These are phyloP conservation scores for Platynereis dumerilii DNA, from an alignment of 2,888 invertebrate genomes.

Conservation along the genomic window DNA sequence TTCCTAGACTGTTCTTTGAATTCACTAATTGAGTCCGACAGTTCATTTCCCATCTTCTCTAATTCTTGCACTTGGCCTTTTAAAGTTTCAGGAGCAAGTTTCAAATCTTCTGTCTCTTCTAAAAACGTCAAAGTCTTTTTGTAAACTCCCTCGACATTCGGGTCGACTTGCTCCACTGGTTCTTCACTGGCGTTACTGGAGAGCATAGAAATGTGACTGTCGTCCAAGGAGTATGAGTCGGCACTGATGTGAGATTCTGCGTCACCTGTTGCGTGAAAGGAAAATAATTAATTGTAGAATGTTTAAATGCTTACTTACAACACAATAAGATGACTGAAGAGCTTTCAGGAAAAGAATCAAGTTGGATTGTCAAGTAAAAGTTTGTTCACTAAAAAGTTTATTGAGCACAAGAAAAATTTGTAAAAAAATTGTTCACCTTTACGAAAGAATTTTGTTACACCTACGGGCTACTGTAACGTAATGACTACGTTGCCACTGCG, in stretches of 20 bases:
- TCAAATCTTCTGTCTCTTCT: conserved; percentile 11
- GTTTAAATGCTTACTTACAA: neutral
- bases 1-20: conserved; percentile 18
- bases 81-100: conserved; percentile 5
- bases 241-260: conserved; percentile 18
- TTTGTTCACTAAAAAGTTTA: too few species aligned
- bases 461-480: too few species aligned
- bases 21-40: conserved; percentile 18
- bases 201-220: conserved; percentile 3
- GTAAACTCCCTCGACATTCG: conserved; percentile 10
- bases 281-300: neutral
- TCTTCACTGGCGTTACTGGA: neutral
- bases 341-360: too few species aligned
- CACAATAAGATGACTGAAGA: too few species aligned
- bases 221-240: conserved; percentile 7
- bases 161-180: neutral
- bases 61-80: conserved; percentile 7
- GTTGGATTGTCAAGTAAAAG: too few species aligned
- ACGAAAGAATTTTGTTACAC: too few species aligned
- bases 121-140: conserved; percentile 20
- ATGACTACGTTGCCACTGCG: too few species aligned
- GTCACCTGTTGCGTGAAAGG: neutral
- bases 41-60: conserved; percentile 14
- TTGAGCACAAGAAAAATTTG: too few species aligned
- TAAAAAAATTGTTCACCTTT: too few species aligned